Evolutionary conservation across 64 coral and sea anemone genomes (phyloP).

Genomic region (Stichodactyla helianthus): DNA sequence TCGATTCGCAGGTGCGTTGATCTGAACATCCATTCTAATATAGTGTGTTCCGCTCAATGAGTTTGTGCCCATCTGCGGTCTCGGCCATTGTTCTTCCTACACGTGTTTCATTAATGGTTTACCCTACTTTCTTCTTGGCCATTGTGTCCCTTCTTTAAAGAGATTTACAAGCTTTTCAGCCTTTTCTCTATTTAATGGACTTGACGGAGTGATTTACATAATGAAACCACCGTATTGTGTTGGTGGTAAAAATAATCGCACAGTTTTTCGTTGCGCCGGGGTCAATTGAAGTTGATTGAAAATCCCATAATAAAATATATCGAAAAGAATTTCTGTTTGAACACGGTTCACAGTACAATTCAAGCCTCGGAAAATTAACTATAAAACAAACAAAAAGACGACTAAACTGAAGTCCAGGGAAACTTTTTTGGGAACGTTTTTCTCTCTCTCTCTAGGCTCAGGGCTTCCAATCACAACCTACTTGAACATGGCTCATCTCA

Average conservation of each 20-base stretch:
- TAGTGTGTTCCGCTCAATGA: constrained; percentile 97
- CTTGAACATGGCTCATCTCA: background rate
- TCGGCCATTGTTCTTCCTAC: constrained; percentile 72
- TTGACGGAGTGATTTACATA: constrained; percentile 88
- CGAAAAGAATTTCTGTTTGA: constrained; percentile 37
- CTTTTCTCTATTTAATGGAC: constrained; percentile 99
- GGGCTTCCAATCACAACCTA: constrained; percentile 4
- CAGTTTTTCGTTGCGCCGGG: constrained; percentile 50
- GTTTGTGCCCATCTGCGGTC: constrained; percentile 82
- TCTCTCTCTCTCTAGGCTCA: too few species aligned
- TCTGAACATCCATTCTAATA: constrained; percentile 76
- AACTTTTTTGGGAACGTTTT: background rate
- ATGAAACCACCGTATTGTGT: constrained; percentile 80
- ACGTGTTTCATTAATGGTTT: constrained; percentile 99
- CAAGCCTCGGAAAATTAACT: background rate
- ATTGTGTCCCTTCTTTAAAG: constrained; percentile 98
- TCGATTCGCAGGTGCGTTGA: constrained; percentile 72
- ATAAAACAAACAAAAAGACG: background rate
- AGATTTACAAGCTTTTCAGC: constrained; percentile 99
- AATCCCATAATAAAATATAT: constrained; percentile 68
- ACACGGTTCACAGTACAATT: background rate
- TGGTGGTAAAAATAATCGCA: constrained; percentile 76
- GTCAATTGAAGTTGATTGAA: constrained; percentile 84
- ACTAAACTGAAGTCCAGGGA: constrained; percentile 5
- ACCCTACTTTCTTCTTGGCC: constrained; percentile 80